Evolutionary conservation across 2,888 invertebrate species (phyloP).

Genomic region (Lottia scabra): DNA sequence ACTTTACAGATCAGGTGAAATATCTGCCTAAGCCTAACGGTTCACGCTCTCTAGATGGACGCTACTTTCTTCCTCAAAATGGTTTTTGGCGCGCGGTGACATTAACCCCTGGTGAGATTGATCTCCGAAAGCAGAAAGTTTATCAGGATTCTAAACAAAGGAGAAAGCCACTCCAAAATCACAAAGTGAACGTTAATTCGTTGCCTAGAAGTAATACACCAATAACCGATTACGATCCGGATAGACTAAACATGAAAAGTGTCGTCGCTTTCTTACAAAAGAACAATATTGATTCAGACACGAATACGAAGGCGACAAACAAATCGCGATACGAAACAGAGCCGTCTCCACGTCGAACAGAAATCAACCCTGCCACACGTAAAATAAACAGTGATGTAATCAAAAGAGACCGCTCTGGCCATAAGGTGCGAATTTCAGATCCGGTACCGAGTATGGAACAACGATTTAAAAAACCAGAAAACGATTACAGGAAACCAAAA

Average conservation of each 20-base stretch:
- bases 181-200: slow-evolving; percentile 52
- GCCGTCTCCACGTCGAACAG: too few relatives aligned
- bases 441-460: too few relatives aligned
- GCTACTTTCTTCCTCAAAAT: slow-evolving; percentile 32
- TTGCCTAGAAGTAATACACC: slow-evolving; percentile 55
- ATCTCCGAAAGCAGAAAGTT: slow-evolving; percentile 40
- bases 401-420: too few relatives aligned
- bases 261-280: slow-evolving; percentile 23
- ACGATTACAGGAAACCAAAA: slow-evolving; percentile 46
- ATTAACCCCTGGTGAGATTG: slow-evolving; percentile 44
- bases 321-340: too few relatives aligned
- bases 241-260: slow-evolving; percentile 59
- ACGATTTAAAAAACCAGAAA: slow-evolving; percentile 21
- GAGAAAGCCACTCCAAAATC: slow-evolving; percentile 36
- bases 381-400: too few relatives aligned
- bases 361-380: too few relatives aligned
- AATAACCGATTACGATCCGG: slow-evolving; percentile 55
- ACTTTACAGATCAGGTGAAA: slow-evolving; percentile 8
- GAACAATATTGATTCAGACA: too few relatives aligned
- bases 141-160: slow-evolving; percentile 39
- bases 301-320: too few relatives aligned
- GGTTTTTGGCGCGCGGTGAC: slow-evolving; percentile 40
- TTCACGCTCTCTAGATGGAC: slow-evolving; percentile 31
- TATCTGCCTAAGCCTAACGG: slow-evolving; percentile 42
- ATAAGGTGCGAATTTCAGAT: too few relatives aligned